Conservation (phyloP, 1,140 invertebrate genomes). For the Drosophila santomea region DNA sequence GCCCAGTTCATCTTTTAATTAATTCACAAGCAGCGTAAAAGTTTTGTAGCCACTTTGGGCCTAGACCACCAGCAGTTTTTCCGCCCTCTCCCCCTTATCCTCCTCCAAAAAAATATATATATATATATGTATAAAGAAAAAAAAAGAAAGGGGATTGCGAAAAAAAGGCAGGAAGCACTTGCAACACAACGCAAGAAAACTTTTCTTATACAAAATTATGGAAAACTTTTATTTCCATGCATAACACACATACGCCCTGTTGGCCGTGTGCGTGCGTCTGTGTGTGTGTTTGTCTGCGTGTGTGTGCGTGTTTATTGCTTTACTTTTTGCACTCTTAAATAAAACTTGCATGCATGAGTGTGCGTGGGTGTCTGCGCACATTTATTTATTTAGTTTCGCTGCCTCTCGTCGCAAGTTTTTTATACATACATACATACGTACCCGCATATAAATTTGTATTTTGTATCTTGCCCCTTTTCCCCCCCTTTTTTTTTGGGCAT, state of each 20-base stretch:
- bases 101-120: neutral
- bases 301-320: constrained; percentile 67
- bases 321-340: constrained; percentile 71
- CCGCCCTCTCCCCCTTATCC: neutral
- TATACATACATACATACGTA: neutral
- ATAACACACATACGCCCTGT: constrained; percentile 62
- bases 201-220: constrained; percentile 83
- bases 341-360: constrained; percentile 44
- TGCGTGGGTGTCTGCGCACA: constrained; percentile 42
- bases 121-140: too few relatives aligned
- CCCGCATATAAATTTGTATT: constrained; percentile 1
- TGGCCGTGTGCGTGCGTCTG: constrained; percentile 8
- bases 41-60: constrained; percentile 74
- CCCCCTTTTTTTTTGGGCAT: constrained; percentile 42
- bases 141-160: neutral
- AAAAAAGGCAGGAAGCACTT: constrained; percentile 63
- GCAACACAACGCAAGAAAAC: constrained; percentile 75
- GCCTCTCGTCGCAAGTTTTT: constrained; percentile 57
- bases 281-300: constrained; percentile 2
- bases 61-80: constrained; percentile 56
- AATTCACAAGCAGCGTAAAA: constrained; percentile 78
- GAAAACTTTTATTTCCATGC: constrained; percentile 81
- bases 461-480: constrained; percentile 7
- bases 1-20: constrained; percentile 81
- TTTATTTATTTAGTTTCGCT: constrained; percentile 80